Evolutionary conservation across 2,113 vertebrate species (phyloP).

Genomic region (Himantopus leucocephalus): DNA sequence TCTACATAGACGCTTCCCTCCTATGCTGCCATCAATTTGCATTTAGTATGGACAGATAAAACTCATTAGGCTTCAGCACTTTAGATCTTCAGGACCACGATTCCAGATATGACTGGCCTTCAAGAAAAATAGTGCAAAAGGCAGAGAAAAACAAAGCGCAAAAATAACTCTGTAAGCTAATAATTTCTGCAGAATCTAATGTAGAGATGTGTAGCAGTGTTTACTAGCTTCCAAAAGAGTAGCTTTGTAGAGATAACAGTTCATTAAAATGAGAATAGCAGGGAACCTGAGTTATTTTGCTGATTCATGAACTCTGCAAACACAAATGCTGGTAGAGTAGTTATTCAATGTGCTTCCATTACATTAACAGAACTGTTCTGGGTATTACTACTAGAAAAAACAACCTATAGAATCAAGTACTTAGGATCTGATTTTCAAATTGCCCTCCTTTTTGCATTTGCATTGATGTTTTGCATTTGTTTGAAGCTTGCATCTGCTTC

Average conservation of each 20-base stretch:
- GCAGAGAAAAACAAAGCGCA: neutral
- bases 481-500: slow-evolving; percentile 79
- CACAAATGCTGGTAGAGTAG: slow-evolving; percentile 37
- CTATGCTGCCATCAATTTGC: neutral
- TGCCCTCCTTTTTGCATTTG: slow-evolving; percentile 73
- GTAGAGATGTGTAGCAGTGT: neutral
- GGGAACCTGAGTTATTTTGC: slow-evolving; percentile 26
- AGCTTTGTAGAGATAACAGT: neutral
- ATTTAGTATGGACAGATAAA: neutral
- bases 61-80: neutral
- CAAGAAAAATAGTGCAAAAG: neutral
- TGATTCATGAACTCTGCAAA: slow-evolving; percentile 18
- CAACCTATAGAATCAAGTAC: slow-evolving; percentile 65
- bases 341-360: neutral
- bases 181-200: neutral
- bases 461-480: slow-evolving; percentile 80
- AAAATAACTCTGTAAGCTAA: neutral
- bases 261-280: slow-evolving; percentile 24
- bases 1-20: neutral
- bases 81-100: neutral
- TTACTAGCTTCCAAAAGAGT: neutral
- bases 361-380: slow-evolving; percentile 50
- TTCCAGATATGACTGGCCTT: neutral
- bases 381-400: slow-evolving; percentile 44
- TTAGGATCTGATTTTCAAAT: slow-evolving; percentile 65